phyloP scores from a whole-genome alignment of 1,140 invertebrate species.

The Zaprionus camerounensis region DNA sequence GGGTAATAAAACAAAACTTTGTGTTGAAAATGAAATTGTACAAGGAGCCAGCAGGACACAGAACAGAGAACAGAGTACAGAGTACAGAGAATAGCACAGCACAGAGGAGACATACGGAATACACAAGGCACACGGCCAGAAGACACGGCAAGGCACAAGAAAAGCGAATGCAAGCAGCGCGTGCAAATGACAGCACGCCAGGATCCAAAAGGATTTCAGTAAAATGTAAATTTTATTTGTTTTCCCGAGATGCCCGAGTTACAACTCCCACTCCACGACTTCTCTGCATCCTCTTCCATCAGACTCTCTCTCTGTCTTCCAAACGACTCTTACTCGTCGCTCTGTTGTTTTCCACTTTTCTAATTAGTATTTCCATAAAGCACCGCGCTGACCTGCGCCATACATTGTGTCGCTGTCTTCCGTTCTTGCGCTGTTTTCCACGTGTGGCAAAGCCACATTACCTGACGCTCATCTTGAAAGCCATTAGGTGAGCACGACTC shows the following conservation, averaged over 20 bases:
- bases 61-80: neutral
- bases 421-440: conserved; percentile 3
- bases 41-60: conserved; percentile 33
- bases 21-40: conserved; percentile 83
- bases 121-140: conserved; percentile 17
- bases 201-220: conserved; percentile 66
- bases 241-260: conserved; percentile 21
- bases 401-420: conserved; percentile 6
- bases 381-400: conserved; percentile 7
- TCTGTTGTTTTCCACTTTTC: conserved; percentile 48
- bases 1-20: conserved; percentile 83
- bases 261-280: neutral
- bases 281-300: neutral
- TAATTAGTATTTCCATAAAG: conserved; percentile 55
- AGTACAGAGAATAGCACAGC: neutral
- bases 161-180: conserved; percentile 42
- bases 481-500: conserved; percentile 59
- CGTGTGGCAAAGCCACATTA: conserved; percentile 15
- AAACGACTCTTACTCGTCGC: neutral
- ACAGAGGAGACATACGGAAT: conserved; percentile 1
- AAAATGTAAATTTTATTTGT: conserved; percentile 78
- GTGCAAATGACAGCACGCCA: conserved; percentile 70
- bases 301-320: conserved; percentile 11
- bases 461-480: conserved; percentile 59
- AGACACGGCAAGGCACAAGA: conserved; percentile 16